Base-by-base conservation (phyloP, 2,888 invertebrate genomes). In the Macrophya alboannulata region DNA sequence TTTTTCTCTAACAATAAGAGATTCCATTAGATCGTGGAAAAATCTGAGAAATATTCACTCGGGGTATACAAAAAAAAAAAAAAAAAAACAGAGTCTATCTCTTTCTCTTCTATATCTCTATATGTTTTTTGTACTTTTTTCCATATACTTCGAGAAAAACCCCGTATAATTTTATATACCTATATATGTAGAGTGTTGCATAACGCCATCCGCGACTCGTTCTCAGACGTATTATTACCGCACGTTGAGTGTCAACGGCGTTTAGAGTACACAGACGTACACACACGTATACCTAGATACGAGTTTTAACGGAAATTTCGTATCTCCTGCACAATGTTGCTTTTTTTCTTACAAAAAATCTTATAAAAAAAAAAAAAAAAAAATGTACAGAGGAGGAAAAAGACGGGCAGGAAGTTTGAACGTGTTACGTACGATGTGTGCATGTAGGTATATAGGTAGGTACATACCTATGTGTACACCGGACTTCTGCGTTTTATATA, bases 221-320 rank as follows among this genome's bases (percentile, higher is more conserved):
- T 25, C 25, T 62, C 62, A 62, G 25, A 62, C 62, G 62, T 12
- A 21, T 25, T 25, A 59, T 59, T 59, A 59, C 59, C 21, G 21
- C 59, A 59, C 21, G 51, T 51, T 17, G 51, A 51, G 51, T 51
- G 51, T 51, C 51, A 51, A 51, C 51, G 51, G 51, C 51, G 51
- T 51, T 51, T 51, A 51, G 17, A 51, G 17, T 51, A 17, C 51
- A 51, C 51, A 51, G 3, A 51, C 48, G 5, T 0, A 17, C 48
- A 15, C 15, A 5, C 17, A 17, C 17, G 6, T 17, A 55, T n/a
- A 43, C 9, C 17, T 6, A 55, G 55, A n/a, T 55, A 55, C 55
- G n/a, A 55, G 55, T 55, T 62, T 62, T 25, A 25, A 62, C 62
- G 62, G 62, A 62, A 62, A 62, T 62, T 25, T 62, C 25, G 21